Evolutionary conservation across 2,888 invertebrate genomes (phyloP).

Genomic region (Cheiracanthium punctorium): DNA sequence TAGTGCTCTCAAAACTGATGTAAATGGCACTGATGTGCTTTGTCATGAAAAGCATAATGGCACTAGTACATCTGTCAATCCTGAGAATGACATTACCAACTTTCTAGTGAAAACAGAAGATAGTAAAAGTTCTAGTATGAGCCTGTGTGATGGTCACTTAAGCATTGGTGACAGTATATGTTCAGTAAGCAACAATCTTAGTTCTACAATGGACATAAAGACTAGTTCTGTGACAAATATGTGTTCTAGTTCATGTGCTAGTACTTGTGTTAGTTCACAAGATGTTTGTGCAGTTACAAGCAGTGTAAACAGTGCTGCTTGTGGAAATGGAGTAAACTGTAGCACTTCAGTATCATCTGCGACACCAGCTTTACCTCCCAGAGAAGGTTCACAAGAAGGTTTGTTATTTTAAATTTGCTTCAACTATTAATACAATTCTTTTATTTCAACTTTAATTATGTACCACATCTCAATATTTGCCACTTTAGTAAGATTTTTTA

Average conservation of each 20-base stretch:
- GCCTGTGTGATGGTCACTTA: slow-evolving; percentile 67
- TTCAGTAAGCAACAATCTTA: slow-evolving; percentile 43
- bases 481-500: too few species aligned
- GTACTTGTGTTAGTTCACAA: slow-evolving; percentile 44
- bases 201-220: slow-evolving; percentile 64
- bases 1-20: slow-evolving; percentile 40
- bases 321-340: slow-evolving; percentile 46
- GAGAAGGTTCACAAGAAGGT: slow-evolving; percentile 63
- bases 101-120: slow-evolving; percentile 59
- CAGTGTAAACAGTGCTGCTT: slow-evolving; percentile 21
- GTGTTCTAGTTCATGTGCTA: slow-evolving; percentile 56
- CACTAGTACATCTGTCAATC: slow-evolving; percentile 18
- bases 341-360: slow-evolving; percentile 34
- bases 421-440: background rate
- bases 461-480: too few species aligned
- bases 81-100: slow-evolving; percentile 46
- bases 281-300: slow-evolving; percentile 28
- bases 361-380: slow-evolving; percentile 32
- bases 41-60: slow-evolving; percentile 63
- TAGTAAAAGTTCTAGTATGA: slow-evolving; percentile 49
- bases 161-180: slow-evolving; percentile 53
- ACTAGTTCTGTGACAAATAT: slow-evolving; percentile 44
- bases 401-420: slow-evolving; percentile 1
- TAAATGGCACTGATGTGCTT: slow-evolving; percentile 60
- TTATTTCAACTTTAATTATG: too few species aligned